Evolutionary conservation across 2,113 vertebrate genomes (phyloP).

Genomic region (Opisthocomus hoazin): DNA sequence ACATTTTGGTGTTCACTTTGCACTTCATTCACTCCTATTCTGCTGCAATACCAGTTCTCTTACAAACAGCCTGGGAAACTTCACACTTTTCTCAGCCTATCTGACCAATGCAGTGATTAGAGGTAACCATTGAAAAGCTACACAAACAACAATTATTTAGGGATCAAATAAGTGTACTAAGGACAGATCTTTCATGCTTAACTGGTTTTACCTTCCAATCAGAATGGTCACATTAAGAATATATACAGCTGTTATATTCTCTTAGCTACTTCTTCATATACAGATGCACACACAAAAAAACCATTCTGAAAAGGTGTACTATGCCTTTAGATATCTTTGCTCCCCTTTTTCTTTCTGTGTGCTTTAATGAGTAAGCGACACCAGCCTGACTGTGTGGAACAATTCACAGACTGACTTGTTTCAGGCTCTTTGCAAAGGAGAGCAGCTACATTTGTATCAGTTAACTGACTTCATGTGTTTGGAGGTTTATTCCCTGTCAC

Average conservation of each 20-base stretch:
- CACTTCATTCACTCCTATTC: too few relatives aligned
- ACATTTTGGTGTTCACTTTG: too few relatives aligned
- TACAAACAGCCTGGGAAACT: too few relatives aligned
- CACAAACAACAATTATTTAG: background rate
- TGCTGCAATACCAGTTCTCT: too few relatives aligned
- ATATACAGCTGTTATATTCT: background rate
- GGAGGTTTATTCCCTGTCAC: rapidly evolving
- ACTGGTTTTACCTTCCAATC: background rate
- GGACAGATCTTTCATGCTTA: background rate
- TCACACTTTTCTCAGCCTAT: background rate
- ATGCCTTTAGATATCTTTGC: background rate
- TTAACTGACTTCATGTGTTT: background rate
- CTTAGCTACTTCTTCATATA: background rate
- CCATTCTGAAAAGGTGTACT: background rate
- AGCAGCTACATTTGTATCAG: background rate
- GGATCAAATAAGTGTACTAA: background rate
- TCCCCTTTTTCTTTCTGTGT: background rate
- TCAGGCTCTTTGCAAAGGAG: background rate
- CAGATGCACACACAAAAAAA: too few relatives aligned
- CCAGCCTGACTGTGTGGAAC: background rate
- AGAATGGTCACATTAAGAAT: background rate
- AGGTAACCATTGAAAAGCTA: background rate
- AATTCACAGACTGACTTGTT: background rate
- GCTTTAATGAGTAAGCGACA: background rate
- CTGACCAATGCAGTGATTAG: background rate